Percentiles rank a stretch among this genome's conserved stretches.
phyloP scores from a whole-genome alignment of 2,113 vertebrate species.

The Nycticryphes semicollaris region DNA sequence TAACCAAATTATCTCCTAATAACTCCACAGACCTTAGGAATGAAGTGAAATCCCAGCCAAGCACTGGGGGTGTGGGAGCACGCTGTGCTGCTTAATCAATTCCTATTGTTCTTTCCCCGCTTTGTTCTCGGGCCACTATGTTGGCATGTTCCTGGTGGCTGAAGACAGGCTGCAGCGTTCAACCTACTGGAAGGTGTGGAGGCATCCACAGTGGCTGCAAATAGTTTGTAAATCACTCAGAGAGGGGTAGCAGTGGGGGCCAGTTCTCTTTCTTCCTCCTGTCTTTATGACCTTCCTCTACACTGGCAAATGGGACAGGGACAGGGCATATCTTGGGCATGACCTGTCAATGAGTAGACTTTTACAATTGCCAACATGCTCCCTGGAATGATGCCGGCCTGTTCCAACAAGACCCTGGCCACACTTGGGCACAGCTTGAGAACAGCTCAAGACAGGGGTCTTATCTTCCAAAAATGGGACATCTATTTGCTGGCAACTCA shows the following conservation, averaged over 20 bases:
- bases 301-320: not conserved
- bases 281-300: not conserved
- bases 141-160: not conserved
- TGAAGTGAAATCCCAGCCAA: not conserved
- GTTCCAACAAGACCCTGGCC: not conserved
- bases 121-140: not conserved
- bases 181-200: not conserved
- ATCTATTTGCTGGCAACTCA: not conserved
- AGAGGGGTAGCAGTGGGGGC: not conserved
- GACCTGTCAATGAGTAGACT: too few species aligned
- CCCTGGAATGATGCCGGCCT: not conserved
- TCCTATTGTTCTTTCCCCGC: not conserved
- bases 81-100: not conserved
- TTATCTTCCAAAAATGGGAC: not conserved
- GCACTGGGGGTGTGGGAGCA: not conserved
- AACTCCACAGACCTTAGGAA: not conserved
- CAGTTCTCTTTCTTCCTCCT: not conserved
- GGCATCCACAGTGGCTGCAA: not conserved
- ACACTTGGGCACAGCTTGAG: not conserved
- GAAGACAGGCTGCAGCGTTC: not conserved
- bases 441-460: not conserved
- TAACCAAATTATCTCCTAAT: not conserved
- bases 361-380: fast-evolving
- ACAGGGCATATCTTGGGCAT: not conserved
- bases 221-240: not conserved